Evolutionary conservation across 1,140 invertebrate species (phyloP), one percentile per base, ranked within the genome.

Genomic region (Ceratina calcarata): DNA sequence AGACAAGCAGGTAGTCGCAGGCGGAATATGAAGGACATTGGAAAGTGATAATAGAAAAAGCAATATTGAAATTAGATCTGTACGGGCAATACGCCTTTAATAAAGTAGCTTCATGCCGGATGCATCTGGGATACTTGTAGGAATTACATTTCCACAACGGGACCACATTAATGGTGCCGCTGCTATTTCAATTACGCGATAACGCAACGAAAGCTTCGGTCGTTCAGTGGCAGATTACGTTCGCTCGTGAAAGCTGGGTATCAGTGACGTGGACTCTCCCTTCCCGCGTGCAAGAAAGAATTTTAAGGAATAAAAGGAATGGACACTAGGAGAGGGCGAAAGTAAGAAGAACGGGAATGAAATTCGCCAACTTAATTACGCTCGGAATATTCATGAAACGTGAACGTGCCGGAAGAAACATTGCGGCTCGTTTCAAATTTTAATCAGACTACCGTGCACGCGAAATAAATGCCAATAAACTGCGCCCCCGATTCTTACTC

Each of bases 111-210:
- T 49, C 49, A 15, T 22, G 3, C n/a, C 45, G n/a, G 27, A 32
- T 32, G n/a, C 15, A 27, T 70, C 24, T 51, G n/a, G 18, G 49
- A 72, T 57, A 74, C 57, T 55, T 77, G 37, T 12, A 69, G 68
- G 53, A 73, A 85, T 84, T 77, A 65, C 49, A 57, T 57, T 74
- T 68, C 45, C 55, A 61, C 22, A 69, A 61, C 20, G 18, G 55
- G 45, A 57, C 51, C 15, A n/a, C 13, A 37, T 71, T 65, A 85
- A 83, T 64, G 72, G 55, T 4, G 62, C 27, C 60, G 64, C 18
- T 32, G 66, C 51, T 79, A 76, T 82, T 86, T 82, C 79, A 82
- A 82, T 85, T 86, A 72, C 71, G 22, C 20, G 67, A 85, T 73
- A 64, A 81, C 20, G 67, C 68, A 65, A 81, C 74, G 58, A 71